Conservation (phyloP, 1,140 invertebrate species). For the Penaeus japonicus region DNA sequence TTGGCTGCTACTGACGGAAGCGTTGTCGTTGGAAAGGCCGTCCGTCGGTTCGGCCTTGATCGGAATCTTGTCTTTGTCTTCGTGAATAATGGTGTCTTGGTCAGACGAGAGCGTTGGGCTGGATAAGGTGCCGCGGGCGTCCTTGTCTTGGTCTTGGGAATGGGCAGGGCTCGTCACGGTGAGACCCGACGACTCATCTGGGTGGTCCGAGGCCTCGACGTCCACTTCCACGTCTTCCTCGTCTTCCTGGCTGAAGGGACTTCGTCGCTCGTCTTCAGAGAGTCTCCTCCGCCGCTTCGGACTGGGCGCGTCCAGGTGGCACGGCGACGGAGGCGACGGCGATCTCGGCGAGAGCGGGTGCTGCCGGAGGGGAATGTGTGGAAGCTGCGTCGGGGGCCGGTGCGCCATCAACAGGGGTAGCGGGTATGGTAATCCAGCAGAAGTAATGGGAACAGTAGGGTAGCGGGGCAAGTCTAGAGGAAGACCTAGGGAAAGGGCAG, state of each 20-base stretch:
- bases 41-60: slow-evolving; percentile 34
- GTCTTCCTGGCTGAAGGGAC: slow-evolving; percentile 26
- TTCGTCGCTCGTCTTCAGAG: slow-evolving; percentile 21
- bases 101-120: too few relatives aligned
- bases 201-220: slow-evolving; percentile 38
- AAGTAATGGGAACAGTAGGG: slow-evolving; percentile 55
- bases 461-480: slow-evolving; percentile 61
- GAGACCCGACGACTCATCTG: not conserved
- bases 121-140: not conserved
- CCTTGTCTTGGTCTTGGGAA: not conserved
- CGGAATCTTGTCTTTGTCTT: not conserved
- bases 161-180: not conserved
- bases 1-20: slow-evolving; percentile 19
- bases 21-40: not conserved
- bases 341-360: slow-evolving; percentile 27
- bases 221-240: slow-evolving; percentile 62
- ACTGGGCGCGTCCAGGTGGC: slow-evolving; percentile 7
- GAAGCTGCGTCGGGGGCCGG: not conserved
- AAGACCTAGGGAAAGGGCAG: slow-evolving; percentile 50
- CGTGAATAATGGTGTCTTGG: not conserved
- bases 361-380: slow-evolving; percentile 21
- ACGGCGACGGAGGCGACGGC: slow-evolving; percentile 39
- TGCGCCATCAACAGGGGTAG: slow-evolving; percentile 44
- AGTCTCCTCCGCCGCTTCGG: slow-evolving; percentile 34
- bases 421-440: slow-evolving; percentile 37